Base-by-base conservation (phyloP, 2,797 vertebrate genomes). In the Simalia tracyae region DNA sequence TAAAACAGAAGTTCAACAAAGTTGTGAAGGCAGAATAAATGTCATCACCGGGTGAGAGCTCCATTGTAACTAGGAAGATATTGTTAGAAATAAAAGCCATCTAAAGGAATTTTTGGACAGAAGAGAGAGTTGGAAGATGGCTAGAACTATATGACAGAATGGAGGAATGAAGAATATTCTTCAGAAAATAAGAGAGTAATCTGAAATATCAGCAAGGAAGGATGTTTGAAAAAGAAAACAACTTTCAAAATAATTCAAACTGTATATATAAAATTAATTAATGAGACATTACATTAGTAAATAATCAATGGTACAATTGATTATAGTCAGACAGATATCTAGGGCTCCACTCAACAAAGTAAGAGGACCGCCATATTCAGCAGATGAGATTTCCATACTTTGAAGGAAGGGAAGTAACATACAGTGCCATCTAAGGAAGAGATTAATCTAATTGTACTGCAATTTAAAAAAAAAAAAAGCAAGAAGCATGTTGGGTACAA, bases 1-100 rank as follows among this genome's bases (percentile, higher is more conserved):
- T 91, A 95, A 93, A 91, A 92, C 92, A 19, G 60, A 46, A 94
- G 92, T 95, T 84, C 90, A 95, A 92, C 91, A 90, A 90, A 89
- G 10, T 3, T 93, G 22, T 46, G 94, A 92, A 93, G 76, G 91
- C 94, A 89, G 50, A 36, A 95, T 92, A 95, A 93, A 93, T 95
- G 10, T 94, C 95, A 93, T 94, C 68, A 60, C 42, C 26, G 92
- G 36, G 88, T 95, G 66, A 90, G 19, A 84, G 94, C 72, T 88
- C 95, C 28, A 68, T 42, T 86, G 66, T 87, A 85, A 86, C 91
- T 94, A 94, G 96, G 12, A 93, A 95, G 94, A 50, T 87, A 64
- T 66, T 93, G 2, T 0, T 66, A 87, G 91, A 96, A 95, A 68
- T 64, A 94, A 89, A 63, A 86, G 84, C 42, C 54, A 0, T 1